Evolutionary conservation across 2,113 vertebrate species (phyloP), one percentile per base, ranked within the genome.

Genomic region (Phoxinus phoxinus): DNA sequence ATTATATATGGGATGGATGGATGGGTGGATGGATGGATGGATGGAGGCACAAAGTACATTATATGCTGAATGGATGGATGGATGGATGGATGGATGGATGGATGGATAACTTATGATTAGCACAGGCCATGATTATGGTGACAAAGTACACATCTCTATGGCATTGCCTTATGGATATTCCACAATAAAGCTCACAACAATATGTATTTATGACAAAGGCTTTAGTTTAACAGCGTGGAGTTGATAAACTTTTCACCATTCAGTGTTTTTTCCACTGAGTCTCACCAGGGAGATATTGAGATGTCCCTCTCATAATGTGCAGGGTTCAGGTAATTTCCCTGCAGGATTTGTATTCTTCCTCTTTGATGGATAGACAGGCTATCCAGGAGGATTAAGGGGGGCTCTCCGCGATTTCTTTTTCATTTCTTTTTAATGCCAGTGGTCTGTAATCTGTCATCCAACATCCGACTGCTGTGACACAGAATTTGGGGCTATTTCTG

Each of bases 341-440:
- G 72, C 86, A 85, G 91, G 89, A 92, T 93, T 91, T 91, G 84
- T 80, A 92, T 91, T 91, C 91, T 92, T 90, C 89, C 81, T 89
- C 85, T 91, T 90, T 65, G 81, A 87, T 88, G 91, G 89, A 84
- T 90, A 78, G 89, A 90, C 85, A 89, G 85, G 56, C 83, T 86
- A 41, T 93, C 92, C 89, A 78, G 44, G 87, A 88, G 92, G 94
- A 94, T 91, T 94, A 92, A 88, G 65, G 51, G 88, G 90, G 88
- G 84, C 88, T 88, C 84, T 48, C 48, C 90, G 93, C 89, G 86
- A 92, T 94, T 92, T 91, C 84, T 90, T 93, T 90, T 93, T 91
- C 32, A 90, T 93, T 93, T 94, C 90, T 93, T 94, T 82, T 92
- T 93, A 90, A 93, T 93, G 90, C 90, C 86, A 87, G 59, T 87